These are phyloP conservation scores for Dorcus parallelipipedus DNA, from an alignment of 2,888 invertebrate species.

Conservation along the genomic window DNA sequence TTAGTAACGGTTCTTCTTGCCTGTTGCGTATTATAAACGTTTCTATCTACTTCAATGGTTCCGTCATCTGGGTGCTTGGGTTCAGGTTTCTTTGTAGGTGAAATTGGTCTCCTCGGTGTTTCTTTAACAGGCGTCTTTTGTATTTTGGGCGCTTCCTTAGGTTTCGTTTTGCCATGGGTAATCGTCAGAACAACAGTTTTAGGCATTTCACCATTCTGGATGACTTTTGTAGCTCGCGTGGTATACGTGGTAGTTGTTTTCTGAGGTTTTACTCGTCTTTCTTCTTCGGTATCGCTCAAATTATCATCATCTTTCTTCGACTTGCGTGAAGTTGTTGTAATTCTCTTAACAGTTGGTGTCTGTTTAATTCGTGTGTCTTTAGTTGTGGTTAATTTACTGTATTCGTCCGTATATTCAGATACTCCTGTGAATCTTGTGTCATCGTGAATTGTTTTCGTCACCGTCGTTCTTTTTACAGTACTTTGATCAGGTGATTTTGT, in stretches of 20 bases:
- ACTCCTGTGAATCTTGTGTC: constrained; percentile 1
- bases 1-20: constrained; percentile 29
- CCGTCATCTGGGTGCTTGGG: constrained; percentile 11
- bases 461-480: neutral
- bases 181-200: neutral
- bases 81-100: constrained; percentile 23
- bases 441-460: constrained; percentile 4
- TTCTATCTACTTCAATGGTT: constrained; percentile 3
- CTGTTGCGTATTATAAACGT: constrained; percentile 4
- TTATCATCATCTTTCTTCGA: constrained; percentile 28
- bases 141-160: constrained; percentile 22
- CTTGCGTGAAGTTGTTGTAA: constrained; percentile 1
- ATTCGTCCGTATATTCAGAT: constrained; percentile 22
- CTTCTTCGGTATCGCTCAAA: constrained; percentile 24
- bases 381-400: constrained; percentile 10
- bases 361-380: neutral
- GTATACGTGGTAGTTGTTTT: constrained; percentile 10
- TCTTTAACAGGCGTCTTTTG: constrained; percentile 14
- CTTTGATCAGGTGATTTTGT: constrained; percentile 4
- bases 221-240: constrained; percentile 32
- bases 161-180: constrained; percentile 38
- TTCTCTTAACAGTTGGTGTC: neutral
- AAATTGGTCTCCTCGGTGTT: constrained; percentile 14
- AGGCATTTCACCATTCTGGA: neutral
- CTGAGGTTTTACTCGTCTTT: constrained; percentile 18